These are phyloP conservation scores for Poeciliopsis gracilis DNA, from an alignment of 2,797 vertebrate species.

Conservation along the genomic window DNA sequence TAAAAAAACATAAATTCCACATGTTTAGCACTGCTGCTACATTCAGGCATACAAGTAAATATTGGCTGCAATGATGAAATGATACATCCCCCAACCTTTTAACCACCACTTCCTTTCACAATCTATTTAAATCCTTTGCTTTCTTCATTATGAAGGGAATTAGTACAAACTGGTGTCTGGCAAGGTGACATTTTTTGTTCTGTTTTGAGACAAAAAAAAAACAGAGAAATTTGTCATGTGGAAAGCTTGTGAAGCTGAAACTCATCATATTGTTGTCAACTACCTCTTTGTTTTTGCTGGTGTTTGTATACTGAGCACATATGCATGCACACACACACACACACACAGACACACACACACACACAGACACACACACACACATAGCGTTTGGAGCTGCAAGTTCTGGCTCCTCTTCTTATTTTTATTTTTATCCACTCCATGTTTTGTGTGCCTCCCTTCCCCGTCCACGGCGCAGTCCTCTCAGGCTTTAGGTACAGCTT, in stretches of 20 bases:
- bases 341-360: conserved; percentile 35
- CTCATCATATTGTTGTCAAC: conserved; percentile 3
- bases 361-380: conserved; percentile 38
- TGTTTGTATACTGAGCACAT: conserved; percentile 58
- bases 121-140: conserved; percentile 50
- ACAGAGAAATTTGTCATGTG: neutral
- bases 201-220: conserved; percentile 19
- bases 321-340: conserved; percentile 33
- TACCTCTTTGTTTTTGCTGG: conserved; percentile 26
- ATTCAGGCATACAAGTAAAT: neutral
- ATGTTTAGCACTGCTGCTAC: neutral
- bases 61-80: neutral
- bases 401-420: conserved; percentile 29
- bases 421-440: conserved; percentile 61
- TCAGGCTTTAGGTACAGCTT: conserved; percentile 86
- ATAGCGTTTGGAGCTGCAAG: conserved; percentile 41
- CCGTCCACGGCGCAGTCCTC: conserved; percentile 80
- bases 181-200: conserved; percentile 67
- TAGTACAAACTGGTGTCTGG: conserved; percentile 61
- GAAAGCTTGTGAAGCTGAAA: neutral
- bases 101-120: conserved; percentile 32
- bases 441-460: conserved; percentile 70
- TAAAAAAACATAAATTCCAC: neutral
- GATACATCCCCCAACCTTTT: neutral
- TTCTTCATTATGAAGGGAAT: conserved; percentile 57